Percentiles rank a stretch among this genome's conserved stretches.
Evolutionary conservation across 2,113 vertebrate species (phyloP).

Genomic region (Plecturocebus donacophilus): DNA sequence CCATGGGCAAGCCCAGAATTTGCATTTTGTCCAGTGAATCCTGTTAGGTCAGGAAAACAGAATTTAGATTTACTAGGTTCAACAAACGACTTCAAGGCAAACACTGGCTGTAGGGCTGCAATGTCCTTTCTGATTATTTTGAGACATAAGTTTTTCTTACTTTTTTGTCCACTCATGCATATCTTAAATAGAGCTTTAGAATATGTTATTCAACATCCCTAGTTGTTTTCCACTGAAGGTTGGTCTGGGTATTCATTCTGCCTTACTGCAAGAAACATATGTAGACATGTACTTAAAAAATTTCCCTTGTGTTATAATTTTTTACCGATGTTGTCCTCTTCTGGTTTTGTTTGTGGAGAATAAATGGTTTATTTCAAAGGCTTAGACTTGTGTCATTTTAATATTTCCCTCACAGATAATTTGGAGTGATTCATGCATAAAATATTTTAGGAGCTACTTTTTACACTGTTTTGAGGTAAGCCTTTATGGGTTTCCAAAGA

Average conservation of each 20-base stretch:
- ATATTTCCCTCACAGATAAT: slow-evolving; percentile 1
- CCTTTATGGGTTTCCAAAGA: neutral
- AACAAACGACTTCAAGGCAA: neutral
- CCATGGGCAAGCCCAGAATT: neutral
- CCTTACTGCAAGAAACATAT: slow-evolving; percentile 19
- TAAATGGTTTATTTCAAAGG: slow-evolving; percentile 35
- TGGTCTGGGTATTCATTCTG: slow-evolving; percentile 7
- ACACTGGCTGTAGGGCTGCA: neutral
- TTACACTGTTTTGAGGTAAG: slow-evolving; percentile 7
- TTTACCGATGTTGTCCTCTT: neutral
- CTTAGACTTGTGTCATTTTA: slow-evolving; percentile 18
- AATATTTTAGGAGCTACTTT: neutral
- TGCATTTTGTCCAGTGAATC: slow-evolving; percentile 2
- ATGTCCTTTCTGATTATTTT: slow-evolving; percentile 44
- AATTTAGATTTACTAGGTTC: slow-evolving; percentile 14
- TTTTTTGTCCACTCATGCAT: slow-evolving; percentile 26
- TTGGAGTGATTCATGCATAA: neutral
- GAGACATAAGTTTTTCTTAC: slow-evolving; percentile 25
- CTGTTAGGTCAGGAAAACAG: neutral
- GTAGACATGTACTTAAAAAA: slow-evolving; percentile 3
- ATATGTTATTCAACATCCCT: slow-evolving; percentile 4
- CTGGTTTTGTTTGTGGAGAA: slow-evolving; percentile 9
- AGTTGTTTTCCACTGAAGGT: slow-evolving; percentile 50
- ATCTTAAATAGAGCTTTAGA: slow-evolving; percentile 28
- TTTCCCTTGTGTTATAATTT: neutral